Conservation (phyloP, 2,888 invertebrate species). For the Diabrotica balteata region DNA sequence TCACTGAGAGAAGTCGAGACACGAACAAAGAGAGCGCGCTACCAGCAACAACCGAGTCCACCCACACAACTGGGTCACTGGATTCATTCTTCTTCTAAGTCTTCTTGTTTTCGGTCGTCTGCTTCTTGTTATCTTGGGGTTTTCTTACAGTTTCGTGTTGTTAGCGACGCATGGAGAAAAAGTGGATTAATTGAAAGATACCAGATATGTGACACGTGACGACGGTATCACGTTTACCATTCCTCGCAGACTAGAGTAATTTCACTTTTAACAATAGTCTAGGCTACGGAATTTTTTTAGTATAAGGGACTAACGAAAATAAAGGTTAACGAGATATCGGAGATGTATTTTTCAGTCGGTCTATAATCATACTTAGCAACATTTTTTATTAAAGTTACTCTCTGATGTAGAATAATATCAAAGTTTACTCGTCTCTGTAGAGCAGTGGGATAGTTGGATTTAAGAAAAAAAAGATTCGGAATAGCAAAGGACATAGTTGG, state of each 20-base stretch:
- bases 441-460: too few relatives aligned
- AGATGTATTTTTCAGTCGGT: too few relatives aligned
- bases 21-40: constrained; percentile 51
- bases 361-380: too few relatives aligned
- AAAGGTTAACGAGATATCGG: too few relatives aligned
- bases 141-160: background rate
- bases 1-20: constrained; percentile 47
- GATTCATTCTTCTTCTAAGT: constrained; percentile 27
- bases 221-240: background rate
- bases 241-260: background rate
- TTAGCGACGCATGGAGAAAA: constrained; percentile 10
- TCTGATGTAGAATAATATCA: too few relatives aligned
- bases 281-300: too few relatives aligned
- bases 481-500: too few relatives aligned
- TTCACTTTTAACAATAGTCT: constrained; percentile 8
- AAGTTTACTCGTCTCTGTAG: too few relatives aligned
- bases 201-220: constrained; percentile 6
- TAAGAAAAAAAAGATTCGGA: too few relatives aligned
- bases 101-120: constrained; percentile 9
- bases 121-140: background rate
- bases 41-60: constrained; percentile 46
- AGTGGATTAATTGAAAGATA: constrained; percentile 16
- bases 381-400: too few relatives aligned
- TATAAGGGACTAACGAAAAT: too few relatives aligned
- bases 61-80: constrained; percentile 60